Conservation (phyloP, 2,113 vertebrate species). For the Apodemus sylvaticus region DNA sequence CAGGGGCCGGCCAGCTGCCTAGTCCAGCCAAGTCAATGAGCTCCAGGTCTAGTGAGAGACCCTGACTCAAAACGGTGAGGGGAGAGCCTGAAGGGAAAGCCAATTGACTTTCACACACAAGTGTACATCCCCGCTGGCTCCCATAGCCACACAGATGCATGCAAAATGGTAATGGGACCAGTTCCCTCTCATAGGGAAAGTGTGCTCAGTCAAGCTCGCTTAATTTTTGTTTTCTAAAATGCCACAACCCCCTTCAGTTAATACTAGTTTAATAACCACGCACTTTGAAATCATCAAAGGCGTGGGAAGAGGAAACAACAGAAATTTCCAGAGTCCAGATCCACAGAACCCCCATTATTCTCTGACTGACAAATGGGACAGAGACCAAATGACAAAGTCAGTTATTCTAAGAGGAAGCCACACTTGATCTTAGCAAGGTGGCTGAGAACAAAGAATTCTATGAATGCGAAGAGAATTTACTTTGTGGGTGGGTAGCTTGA, state of each 20-base stretch:
- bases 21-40: neutral
- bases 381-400: conserved; percentile 17
- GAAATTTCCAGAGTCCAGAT: neutral
- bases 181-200: neutral
- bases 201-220: neutral
- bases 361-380: conserved; percentile 32
- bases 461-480: neutral
- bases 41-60: neutral
- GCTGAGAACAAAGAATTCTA: neutral
- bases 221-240: conserved; percentile 53
- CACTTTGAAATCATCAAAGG: conserved; percentile 47
- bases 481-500: conserved; percentile 1
- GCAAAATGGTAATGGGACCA: neutral
- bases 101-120: neutral
- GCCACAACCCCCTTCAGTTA: conserved; percentile 28
- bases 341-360: neutral
- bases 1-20: neutral
- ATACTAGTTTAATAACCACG: conserved; percentile 15
- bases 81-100: neutral
- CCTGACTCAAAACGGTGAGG: neutral
- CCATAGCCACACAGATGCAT: too few relatives aligned
- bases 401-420: neutral
- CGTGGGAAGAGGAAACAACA: conserved; percentile 1
- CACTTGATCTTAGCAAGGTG: neutral
- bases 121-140: too few relatives aligned